Evolutionary conservation across 2,797 vertebrate genomes (phyloP), one percentile per base, ranked within the genome.

Genomic region (Micropoecilia bifurca): DNA sequence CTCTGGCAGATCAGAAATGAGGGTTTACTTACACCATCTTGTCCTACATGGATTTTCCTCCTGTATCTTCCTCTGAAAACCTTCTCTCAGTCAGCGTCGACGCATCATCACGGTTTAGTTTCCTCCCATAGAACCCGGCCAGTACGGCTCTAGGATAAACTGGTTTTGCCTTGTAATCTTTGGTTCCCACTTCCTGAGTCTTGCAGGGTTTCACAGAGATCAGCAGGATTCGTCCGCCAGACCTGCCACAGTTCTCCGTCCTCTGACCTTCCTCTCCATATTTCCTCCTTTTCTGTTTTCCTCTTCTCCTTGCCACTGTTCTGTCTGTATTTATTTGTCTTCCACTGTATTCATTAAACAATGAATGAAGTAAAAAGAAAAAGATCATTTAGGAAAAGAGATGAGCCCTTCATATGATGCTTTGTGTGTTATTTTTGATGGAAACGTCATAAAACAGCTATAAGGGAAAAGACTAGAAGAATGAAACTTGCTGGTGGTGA

Each of bases 301-400:
- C 14, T 78, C 78, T 75, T 76, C 71, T 55, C 78, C 80, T 79
- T 75, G 66, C 81, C 30, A 48, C 88, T 85, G 80, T 88, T 83
- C 87, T 82, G 79, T 92, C 93, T 92, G 91, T 94, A 94, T 96
- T 94, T 95, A 93, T 94, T 91, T 90, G 85, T 91, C 81, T 86
- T 73, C 91, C 77, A 90, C 87, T 95, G 94, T 95, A 87, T 83
- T 84, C 91, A 92, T 95, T 88, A 91, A 93, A 94, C 84, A 74
- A 90, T 86, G 90, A 95, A 91, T 87, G 92, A 94, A 92, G 89
- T 91, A 88, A 92, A 94, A 88, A 77, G 84, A 85, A 86, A 87
- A 85, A 85, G 83, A 86, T 76, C 72, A 82, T 87, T 87, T 90
- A 86, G 89, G 87, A 79, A 90, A 93, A 91, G 88, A 89, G 78